A percentile compares a stretch with the other conserved stretches of the same genome.
These are phyloP conservation scores for Tachyglossus aculeatus DNA, from an alignment of 2,797 vertebrate species.

Conservation along the genomic window DNA sequence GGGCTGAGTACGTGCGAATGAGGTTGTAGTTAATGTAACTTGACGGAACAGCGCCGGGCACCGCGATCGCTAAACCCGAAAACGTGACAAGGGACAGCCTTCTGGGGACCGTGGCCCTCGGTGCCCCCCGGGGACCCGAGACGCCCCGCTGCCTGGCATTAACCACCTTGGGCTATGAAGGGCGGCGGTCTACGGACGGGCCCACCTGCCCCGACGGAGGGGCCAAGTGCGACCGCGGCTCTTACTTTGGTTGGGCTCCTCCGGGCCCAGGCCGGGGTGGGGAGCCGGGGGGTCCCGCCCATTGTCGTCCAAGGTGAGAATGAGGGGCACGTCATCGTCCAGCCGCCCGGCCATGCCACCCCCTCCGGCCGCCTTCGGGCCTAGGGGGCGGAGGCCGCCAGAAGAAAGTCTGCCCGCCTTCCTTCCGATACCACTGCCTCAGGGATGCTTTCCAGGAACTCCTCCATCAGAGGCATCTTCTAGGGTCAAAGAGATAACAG, in stretches of 20 bases:
- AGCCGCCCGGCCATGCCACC: constrained; percentile 71
- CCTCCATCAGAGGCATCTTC: constrained; percentile 46
- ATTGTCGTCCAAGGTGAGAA: constrained; percentile 89
- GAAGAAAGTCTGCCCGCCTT: not conserved
- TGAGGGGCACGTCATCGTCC: constrained; percentile 93
- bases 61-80: too few relatives aligned
- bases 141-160: too few relatives aligned
- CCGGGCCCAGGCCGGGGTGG: constrained; percentile 71
- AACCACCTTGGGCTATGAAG: too few relatives aligned
- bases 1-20: too few relatives aligned
- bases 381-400: not conserved
- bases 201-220: too few relatives aligned
- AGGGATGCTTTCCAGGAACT: not conserved
- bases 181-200: too few relatives aligned
- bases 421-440: not conserved
- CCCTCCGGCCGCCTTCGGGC: not conserved
- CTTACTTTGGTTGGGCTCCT: constrained; percentile 86
- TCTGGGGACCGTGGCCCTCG: too few relatives aligned
- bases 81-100: too few relatives aligned
- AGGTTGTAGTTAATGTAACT: too few relatives aligned
- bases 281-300: constrained; percentile 74
- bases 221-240: too few relatives aligned
- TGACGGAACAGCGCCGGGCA: too few relatives aligned
- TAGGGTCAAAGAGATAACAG: not conserved
- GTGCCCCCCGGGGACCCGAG: too few relatives aligned